These are phyloP conservation scores for Esperia sulphurella DNA, from an alignment of 2,888 invertebrate species.

Conservation along the genomic window DNA sequence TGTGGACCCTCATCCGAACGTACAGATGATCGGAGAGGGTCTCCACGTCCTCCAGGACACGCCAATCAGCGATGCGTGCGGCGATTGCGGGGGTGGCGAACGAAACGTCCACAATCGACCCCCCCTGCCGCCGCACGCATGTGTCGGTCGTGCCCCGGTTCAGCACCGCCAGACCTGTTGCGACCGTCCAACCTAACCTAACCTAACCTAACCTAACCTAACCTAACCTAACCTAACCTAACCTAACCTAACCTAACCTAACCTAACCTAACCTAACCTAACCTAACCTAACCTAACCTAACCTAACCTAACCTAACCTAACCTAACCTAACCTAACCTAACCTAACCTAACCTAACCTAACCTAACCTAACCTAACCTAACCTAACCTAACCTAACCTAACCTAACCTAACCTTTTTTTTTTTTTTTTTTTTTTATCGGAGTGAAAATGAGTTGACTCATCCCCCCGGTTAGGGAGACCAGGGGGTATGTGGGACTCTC, in stretches of 20 bases:
- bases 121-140: conserved; percentile 10
- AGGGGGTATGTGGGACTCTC: no score
- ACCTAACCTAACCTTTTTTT: conserved; percentile 19
- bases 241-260: conserved; percentile 10
- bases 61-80: no score
- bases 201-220: conserved; percentile 18
- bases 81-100: no score
- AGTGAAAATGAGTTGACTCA: no score
- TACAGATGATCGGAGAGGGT: no score
- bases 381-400: conserved; percentile 19
- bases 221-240: conserved; percentile 16
- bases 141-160: conserved; percentile 14
- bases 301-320: conserved; percentile 13
- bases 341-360: conserved; percentile 16
- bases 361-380: conserved; percentile 17
- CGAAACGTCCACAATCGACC: conserved; percentile 12
- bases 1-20: no score
- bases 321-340: conserved; percentile 14
- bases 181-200: conserved; percentile 7
- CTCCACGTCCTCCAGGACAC: no score
- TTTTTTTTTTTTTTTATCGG: no score
- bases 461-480: no score
- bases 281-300: conserved; percentile 14
- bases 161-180: no score
- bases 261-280: conserved; percentile 13